phyloP scores from a whole-genome alignment of 2,888 invertebrate species.

The Cantharis nigra region DNA sequence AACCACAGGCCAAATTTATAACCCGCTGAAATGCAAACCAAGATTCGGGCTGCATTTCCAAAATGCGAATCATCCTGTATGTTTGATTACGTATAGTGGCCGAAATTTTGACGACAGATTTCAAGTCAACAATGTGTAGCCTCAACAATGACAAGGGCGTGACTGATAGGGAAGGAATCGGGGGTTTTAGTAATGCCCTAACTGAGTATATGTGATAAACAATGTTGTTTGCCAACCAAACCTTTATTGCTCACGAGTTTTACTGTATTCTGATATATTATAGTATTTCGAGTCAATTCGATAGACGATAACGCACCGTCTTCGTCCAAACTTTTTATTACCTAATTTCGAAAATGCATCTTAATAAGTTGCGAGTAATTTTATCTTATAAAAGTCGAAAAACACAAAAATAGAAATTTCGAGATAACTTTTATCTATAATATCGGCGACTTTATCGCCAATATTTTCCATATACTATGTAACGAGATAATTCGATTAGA shows the following conservation, averaged over 20 bases:
- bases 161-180: slow-evolving; percentile 35
- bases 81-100: neutral
- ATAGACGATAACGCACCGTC: neutral
- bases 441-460: slow-evolving; percentile 13
- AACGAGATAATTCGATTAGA: slow-evolving; percentile 23
- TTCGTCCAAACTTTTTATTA: neutral
- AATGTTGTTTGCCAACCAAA: slow-evolving; percentile 38
- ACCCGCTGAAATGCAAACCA: neutral
- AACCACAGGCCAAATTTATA: slow-evolving; percentile 19
- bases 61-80: neutral
- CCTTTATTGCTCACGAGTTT: slow-evolving; percentile 37
- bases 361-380: neutral
- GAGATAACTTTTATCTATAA: neutral
- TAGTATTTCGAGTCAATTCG: neutral
- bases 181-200: slow-evolving; percentile 33
- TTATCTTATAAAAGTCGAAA: neutral
- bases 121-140: slow-evolving; percentile 34
- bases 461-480: slow-evolving; percentile 9
- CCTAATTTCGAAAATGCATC: neutral
- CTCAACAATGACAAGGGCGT: slow-evolving; percentile 38
- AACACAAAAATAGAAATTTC: neutral
- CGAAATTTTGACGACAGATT: slow-evolving; percentile 25
- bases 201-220: slow-evolving; percentile 38
- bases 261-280: neutral
- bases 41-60: neutral